These are phyloP conservation scores for Leucoptera coffeella DNA, from an alignment of 2,888 invertebrate species.

Conservation along the genomic window DNA sequence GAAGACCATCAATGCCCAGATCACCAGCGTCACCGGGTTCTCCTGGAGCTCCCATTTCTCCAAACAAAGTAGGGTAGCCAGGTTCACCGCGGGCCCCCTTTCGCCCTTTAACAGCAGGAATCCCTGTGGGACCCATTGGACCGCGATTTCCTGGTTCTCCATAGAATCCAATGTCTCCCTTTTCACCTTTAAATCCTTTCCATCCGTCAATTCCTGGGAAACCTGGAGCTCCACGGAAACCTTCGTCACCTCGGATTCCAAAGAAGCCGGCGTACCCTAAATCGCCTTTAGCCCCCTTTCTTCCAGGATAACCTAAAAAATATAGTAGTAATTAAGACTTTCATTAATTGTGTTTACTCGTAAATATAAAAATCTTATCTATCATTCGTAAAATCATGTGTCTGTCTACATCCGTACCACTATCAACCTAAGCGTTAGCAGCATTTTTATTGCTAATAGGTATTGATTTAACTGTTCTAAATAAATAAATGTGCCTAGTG, in stretches of 20 bases:
- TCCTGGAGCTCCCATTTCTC: slow-evolving; percentile 31
- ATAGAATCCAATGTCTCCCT: slow-evolving; percentile 57
- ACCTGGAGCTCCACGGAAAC: slow-evolving; percentile 24
- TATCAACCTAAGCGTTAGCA: too few species aligned
- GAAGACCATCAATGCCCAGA: slow-evolving; percentile 50
- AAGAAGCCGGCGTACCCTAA: slow-evolving; percentile 23
- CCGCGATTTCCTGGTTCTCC: slow-evolving; percentile 54
- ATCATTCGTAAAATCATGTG: too few species aligned
- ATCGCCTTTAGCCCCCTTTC: slow-evolving; percentile 27
- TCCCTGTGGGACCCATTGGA: slow-evolving; percentile 54
- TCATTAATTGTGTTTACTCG: too few species aligned
- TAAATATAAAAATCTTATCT: too few species aligned
- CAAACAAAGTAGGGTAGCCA: slow-evolving; percentile 36
- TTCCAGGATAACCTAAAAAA: slow-evolving; percentile 12
- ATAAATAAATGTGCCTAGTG: too few species aligned
- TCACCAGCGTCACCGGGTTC: slow-evolving; percentile 47
- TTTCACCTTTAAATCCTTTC: slow-evolving; percentile 62
- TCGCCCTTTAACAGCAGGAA: slow-evolving; percentile 52
- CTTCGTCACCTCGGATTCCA: slow-evolving; percentile 22
- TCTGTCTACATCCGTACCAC: too few species aligned
- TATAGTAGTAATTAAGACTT: too few species aligned
- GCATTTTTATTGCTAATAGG: too few species aligned
- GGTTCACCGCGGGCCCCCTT: slow-evolving; percentile 43
- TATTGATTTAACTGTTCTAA: too few species aligned
- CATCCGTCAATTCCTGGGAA: slow-evolving; percentile 38